Percentiles rank a stretch among this genome's conserved stretches.
Conservation (phyloP, 2,113 vertebrate genomes). For the Alethe castanea region DNA sequence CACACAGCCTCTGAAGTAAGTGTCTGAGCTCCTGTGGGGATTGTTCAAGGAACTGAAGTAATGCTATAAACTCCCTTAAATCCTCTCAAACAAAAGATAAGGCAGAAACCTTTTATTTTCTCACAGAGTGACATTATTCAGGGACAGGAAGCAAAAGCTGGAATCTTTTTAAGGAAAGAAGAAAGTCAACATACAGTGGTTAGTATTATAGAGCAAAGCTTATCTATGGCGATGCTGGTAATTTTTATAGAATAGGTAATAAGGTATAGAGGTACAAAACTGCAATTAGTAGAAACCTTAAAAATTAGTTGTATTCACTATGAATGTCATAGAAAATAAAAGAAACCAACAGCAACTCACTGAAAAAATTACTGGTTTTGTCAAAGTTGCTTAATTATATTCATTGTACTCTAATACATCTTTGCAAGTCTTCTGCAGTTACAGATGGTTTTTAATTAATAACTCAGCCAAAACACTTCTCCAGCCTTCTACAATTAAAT, state of each 20-base stretch:
- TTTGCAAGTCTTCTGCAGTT: neutral
- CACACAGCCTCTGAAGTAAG: slow-evolving; percentile 64
- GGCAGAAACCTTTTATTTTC: slow-evolving; percentile 63
- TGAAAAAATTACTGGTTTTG: neutral
- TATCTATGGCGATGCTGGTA: neutral
- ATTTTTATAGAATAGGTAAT: neutral
- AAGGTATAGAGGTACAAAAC: neutral
- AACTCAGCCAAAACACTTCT: neutral
- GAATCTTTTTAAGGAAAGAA: neutral
- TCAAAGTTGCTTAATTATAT: neutral
- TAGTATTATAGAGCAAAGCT: neutral
- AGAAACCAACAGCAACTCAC: neutral
- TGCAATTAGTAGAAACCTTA: neutral
- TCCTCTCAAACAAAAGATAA: slow-evolving; percentile 70
- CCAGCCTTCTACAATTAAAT: neutral
- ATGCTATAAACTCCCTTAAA: slow-evolving; percentile 64
- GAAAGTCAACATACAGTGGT: neutral
- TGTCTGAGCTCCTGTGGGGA: slow-evolving; percentile 52
- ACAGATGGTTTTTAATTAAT: neutral
- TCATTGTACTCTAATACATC: neutral
- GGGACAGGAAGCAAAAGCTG: slow-evolving; percentile 60
- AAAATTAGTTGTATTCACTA: neutral
- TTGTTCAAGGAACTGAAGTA: slow-evolving; percentile 73
- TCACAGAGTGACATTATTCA: slow-evolving; percentile 58
- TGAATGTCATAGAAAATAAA: neutral